Conservation (phyloP, 2,797 vertebrate genomes). For the Linurgus olivaceus region DNA sequence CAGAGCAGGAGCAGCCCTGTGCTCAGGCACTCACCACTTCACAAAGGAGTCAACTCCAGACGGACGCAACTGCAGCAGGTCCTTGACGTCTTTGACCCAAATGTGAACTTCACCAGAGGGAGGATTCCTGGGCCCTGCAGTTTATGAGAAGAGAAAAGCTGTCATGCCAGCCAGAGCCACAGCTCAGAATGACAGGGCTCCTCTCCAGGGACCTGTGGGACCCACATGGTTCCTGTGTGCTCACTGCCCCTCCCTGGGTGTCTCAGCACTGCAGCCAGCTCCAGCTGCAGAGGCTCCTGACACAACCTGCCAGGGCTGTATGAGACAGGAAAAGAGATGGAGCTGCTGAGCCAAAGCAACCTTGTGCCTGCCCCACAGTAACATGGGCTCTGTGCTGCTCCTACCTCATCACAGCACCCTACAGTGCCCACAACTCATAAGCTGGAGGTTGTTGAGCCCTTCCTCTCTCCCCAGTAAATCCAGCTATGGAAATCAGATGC, state of each 20-base stretch:
- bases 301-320: not conserved
- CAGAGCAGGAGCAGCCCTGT: not conserved
- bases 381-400: not conserved
- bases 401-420: not conserved
- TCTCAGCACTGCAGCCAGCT: not conserved
- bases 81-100: conserved; percentile 74
- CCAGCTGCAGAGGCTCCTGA: not conserved
- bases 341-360: not conserved
- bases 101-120: conserved; percentile 73
- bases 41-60: conserved; percentile 77
- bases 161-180: accelerated
- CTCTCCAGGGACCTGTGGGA: not conserved
- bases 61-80: conserved; percentile 71
- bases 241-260: not conserved
- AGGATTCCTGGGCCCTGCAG: conserved; percentile 65
- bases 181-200: not conserved
- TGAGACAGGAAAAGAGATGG: not conserved
- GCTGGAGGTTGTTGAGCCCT: not conserved
- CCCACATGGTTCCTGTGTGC: not conserved
- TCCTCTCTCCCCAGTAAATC: not conserved
- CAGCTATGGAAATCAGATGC: not conserved
- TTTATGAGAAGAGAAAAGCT: not conserved
- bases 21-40: conserved; percentile 61
- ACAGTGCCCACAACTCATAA: not conserved
- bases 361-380: not conserved